phyloP scores from a whole-genome alignment of 2,113 vertebrate genomes.

The Cygnus atratus region DNA sequence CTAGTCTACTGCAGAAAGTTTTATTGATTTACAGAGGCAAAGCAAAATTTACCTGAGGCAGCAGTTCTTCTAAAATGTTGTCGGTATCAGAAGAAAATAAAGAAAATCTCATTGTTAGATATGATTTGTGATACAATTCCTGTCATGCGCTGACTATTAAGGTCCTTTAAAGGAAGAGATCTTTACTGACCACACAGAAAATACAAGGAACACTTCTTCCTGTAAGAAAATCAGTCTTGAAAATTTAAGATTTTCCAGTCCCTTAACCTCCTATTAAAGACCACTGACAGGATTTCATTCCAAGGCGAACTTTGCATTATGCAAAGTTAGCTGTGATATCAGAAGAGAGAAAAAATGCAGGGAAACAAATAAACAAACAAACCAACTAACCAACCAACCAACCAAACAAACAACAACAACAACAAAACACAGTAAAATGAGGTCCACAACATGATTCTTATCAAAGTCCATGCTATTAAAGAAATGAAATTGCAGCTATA shows the following conservation, averaged over 20 bases:
- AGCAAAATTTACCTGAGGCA: constrained; percentile 51
- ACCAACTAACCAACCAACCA: neutral
- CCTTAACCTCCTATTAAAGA: constrained; percentile 75
- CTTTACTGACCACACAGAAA: constrained; percentile 26
- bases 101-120: constrained; percentile 40
- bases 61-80: constrained; percentile 44
- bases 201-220: constrained; percentile 18
- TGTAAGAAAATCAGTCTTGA: constrained; percentile 63
- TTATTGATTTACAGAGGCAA: constrained; percentile 64
- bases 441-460: constrained; percentile 12
- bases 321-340: constrained; percentile 29
- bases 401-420: neutral
- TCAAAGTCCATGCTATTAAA: constrained; percentile 59
- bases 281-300: constrained; percentile 52
- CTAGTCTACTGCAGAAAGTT: constrained; percentile 28
- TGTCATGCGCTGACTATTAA: neutral
- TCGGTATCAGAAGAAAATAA: constrained; percentile 50
- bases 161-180: constrained; percentile 4
- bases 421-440: neutral
- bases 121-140: constrained; percentile 36
- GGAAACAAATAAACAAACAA: too few relatives aligned
- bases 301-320: constrained; percentile 46
- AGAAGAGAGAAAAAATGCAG: neutral
- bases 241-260: constrained; percentile 76
- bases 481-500: constrained; percentile 62